Evolutionary conservation across 2,797 vertebrate genomes (phyloP).

Genomic region (Jordanella pulchra): DNA sequence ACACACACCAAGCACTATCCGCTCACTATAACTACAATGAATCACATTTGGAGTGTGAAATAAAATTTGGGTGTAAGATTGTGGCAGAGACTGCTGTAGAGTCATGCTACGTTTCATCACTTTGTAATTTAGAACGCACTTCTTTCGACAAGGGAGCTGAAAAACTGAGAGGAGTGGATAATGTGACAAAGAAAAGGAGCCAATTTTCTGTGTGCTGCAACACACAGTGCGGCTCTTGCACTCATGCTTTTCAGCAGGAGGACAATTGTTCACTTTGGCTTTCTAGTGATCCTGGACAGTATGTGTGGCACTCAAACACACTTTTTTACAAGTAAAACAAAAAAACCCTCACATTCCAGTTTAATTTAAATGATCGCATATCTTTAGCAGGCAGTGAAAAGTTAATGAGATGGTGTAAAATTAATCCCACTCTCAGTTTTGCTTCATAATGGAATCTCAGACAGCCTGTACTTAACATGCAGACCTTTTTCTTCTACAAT

Average conservation of each 20-base stretch:
- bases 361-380: constrained; percentile 22
- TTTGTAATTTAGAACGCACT: constrained; percentile 51
- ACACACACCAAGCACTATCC: constrained; percentile 15
- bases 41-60: constrained; percentile 60
- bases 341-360: constrained; percentile 8
- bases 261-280: constrained; percentile 32
- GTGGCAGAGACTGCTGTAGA: constrained; percentile 26
- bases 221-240: constrained; percentile 5
- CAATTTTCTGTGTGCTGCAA: constrained; percentile 19
- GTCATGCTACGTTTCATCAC: constrained; percentile 50
- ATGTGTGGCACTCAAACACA: constrained; percentile 35
- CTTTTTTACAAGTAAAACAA: constrained; percentile 6
- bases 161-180: constrained; percentile 33
- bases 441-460: constrained; percentile 20
- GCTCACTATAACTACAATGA: constrained; percentile 32
- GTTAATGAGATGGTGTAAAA: constrained; percentile 48
- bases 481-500: constrained; percentile 2
- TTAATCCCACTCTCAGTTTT: constrained; percentile 31
- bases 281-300: constrained; percentile 33
- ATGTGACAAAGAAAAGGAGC: constrained; percentile 26
- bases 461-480: constrained; percentile 15
- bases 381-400: constrained; percentile 40
- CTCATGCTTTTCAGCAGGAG: constrained; percentile 22
- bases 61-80: constrained; percentile 52
- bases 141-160: constrained; percentile 24